phyloP scores from a whole-genome alignment of 2,113 vertebrate species.

The Arvicanthis niloticus region DNA sequence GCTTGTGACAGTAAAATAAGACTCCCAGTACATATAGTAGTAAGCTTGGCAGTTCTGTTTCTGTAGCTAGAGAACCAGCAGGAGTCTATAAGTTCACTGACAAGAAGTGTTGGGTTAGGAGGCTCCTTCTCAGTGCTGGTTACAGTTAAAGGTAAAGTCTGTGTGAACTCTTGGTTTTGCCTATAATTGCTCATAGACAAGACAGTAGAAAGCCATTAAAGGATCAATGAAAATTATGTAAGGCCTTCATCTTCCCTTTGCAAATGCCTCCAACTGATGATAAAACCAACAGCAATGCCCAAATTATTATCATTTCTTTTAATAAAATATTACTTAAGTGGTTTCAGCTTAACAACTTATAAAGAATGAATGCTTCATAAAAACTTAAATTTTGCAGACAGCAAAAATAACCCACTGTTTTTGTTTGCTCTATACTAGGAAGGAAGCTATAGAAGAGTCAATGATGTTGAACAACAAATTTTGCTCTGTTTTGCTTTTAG shows the following conservation, averaged over 20 bases:
- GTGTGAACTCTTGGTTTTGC: neutral
- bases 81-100: neutral
- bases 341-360: neutral
- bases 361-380: neutral
- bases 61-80: slow-evolving; percentile 18
- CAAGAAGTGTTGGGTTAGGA: neutral
- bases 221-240: slow-evolving; percentile 6
- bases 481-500: neutral
- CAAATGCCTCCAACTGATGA: neutral
- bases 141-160: neutral
- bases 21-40: neutral
- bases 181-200: neutral
- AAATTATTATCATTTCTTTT: neutral
- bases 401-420: neutral
- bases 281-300: neutral
- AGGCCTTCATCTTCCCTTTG: neutral
- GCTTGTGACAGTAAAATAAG: slow-evolving; percentile 5
- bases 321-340: neutral
- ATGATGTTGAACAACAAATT: neutral
- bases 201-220: neutral
- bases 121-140: neutral
- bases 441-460: neutral
- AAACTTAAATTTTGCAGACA: neutral
- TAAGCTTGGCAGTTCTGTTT: neutral
- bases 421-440: neutral